Evolutionary conservation across 2,113 vertebrate species (phyloP), one percentile per base, ranked within the genome.

Genomic region (Oncorhynchus kisutch): DNA sequence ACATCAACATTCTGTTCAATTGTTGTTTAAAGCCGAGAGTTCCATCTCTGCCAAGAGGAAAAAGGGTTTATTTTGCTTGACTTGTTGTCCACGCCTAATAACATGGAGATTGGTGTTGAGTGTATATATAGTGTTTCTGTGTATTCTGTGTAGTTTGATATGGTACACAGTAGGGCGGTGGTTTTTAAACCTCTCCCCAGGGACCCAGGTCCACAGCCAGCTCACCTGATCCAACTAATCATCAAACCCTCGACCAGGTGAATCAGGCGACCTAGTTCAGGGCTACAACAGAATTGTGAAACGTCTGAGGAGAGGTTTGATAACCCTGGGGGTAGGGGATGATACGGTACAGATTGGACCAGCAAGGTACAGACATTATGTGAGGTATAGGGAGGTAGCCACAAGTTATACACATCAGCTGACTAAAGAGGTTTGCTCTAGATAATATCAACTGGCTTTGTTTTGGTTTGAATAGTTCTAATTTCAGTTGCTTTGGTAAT

Each of bases 381-480:
- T 77, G 84, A 86, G 82, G 79, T 82, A 83, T 80, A 80, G 81
- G 82, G 51, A 18, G 51, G 51, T 70, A 86, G 78, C 79, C 66
- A 68, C 75, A 76, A 20, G 12, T 73, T 73, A 73, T 67, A 81
- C 72, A 80, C 82, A 82, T 85, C 86, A 87, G 82, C 76, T 80
- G 83, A 87, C 48, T 71, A 45, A 2, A 2, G 9, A 45, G 9
- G 39, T 45, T 45, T 45, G 34, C 39, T 45, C 9, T 11, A 3
- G 39, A 45, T 11, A 16, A 54, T 54, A 5, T 54, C n/a, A 70
- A 71, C 13, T 27, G 0, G 13, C 5, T 18, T 25, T 27, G 8
- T 29, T 66, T 13, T 9, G 22, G 2, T 2, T 25, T 64, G 1
- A 11, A 64, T 64, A 18, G 62, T 64, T 25, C n/a, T 64, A 13